phyloP scores from a whole-genome alignment of 2,888 invertebrate species.

The Spilosoma lubricipeda region DNA sequence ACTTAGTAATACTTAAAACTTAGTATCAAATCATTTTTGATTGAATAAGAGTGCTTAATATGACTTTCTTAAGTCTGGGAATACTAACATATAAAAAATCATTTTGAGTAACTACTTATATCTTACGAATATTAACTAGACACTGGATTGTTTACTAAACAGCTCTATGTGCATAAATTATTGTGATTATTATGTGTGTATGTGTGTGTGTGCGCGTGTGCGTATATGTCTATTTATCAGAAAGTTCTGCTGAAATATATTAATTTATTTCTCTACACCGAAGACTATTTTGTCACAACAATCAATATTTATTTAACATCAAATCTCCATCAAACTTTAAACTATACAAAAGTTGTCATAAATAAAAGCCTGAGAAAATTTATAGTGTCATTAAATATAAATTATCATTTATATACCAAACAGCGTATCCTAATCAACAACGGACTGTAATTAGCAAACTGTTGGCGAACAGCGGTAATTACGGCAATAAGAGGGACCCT shows the following conservation, averaged over 20 bases:
- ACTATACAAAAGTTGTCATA: not conserved
- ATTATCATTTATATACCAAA: slow-evolving; percentile 17
- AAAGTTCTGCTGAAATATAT: not conserved
- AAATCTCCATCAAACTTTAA: not conserved
- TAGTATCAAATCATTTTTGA: too few relatives aligned
- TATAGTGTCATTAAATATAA: slow-evolving; percentile 19
- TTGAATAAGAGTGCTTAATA: too few relatives aligned
- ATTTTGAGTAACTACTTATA: too few relatives aligned
- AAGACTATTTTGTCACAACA: not conserved
- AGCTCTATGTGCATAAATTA: not conserved
- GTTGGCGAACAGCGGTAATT: slow-evolving; percentile 7
- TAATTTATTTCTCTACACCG: not conserved
- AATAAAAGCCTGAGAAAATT: not conserved
- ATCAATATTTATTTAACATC: not conserved
- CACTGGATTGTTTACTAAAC: not conserved
- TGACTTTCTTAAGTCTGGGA: too few relatives aligned
- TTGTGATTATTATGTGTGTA: not conserved
- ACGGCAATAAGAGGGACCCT: slow-evolving; percentile 2
- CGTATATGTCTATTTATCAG: too few relatives aligned
- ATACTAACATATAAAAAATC: too few relatives aligned
- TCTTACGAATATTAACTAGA: too few relatives aligned
- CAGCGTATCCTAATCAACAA: slow-evolving; percentile 5
- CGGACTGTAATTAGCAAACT: slow-evolving; percentile 12
- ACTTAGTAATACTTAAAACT: too few relatives aligned
- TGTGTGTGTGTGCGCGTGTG: too few relatives aligned